A percentile compares a stretch with the other conserved stretches of the same genome.
phyloP scores from a whole-genome alignment of 1,140 invertebrate genomes.

The Dreissena polymorpha region DNA sequence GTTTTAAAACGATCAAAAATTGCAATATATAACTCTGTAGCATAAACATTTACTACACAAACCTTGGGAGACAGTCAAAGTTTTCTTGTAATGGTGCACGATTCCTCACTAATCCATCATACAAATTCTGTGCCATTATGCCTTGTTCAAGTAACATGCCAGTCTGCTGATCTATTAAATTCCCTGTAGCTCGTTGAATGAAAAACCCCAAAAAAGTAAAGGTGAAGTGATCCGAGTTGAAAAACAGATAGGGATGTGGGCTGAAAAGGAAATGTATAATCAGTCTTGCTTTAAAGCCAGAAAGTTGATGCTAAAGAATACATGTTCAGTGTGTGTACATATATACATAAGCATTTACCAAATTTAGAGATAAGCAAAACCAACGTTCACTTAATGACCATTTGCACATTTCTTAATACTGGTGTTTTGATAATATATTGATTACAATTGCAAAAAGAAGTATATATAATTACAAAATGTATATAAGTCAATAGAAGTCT shows the following conservation, averaged over 20 bases:
- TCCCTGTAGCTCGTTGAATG: constrained; percentile 66
- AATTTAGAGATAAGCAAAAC: too few relatives aligned
- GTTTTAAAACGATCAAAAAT: background rate
- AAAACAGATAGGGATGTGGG: constrained; percentile 76
- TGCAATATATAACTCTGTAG: background rate
- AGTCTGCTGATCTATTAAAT: constrained; percentile 70
- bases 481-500: background rate
- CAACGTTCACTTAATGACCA: background rate
- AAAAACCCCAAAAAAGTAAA: constrained; percentile 77
- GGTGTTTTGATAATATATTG: background rate
- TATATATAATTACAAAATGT: background rate
- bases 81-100: constrained; percentile 70
- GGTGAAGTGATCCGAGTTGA: constrained; percentile 70
- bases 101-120: constrained; percentile 63
- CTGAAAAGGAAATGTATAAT: constrained; percentile 58
- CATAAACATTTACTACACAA: background rate
- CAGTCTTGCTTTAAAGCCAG: too few relatives aligned
- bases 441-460: background rate
- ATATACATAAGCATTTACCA: too few relatives aligned
- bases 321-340: too few relatives aligned
- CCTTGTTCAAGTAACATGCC: constrained; percentile 50
- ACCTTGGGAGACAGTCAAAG: constrained; percentile 73
- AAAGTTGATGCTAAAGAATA: too few relatives aligned
- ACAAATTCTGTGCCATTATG: constrained; percentile 64
- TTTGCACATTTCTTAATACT: background rate